Evolutionary conservation across 2,113 vertebrate genomes (phyloP).

Genomic region (Sander vitreus): DNA sequence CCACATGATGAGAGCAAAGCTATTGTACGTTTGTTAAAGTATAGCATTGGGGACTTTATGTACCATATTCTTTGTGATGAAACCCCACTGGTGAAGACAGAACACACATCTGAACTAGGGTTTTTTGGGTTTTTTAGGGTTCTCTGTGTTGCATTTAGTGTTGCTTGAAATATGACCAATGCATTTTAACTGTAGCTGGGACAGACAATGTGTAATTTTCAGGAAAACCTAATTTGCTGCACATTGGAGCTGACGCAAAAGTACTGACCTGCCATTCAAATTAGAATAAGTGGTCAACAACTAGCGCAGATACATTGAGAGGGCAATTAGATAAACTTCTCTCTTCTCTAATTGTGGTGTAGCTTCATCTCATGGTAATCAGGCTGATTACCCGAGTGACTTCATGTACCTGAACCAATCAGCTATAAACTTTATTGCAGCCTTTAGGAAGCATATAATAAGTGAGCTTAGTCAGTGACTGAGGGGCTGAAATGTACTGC

Average conservation of each 20-base stretch:
- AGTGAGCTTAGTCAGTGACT: not conserved
- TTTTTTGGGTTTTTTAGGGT: too few relatives aligned
- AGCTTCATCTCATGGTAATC: not conserved
- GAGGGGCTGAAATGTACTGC: not conserved
- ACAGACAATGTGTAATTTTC: too few relatives aligned
- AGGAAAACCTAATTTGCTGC: not conserved
- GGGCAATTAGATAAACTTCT: not conserved
- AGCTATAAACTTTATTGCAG: not conserved
- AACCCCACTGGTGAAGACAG: not conserved
- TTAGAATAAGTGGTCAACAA: not conserved
- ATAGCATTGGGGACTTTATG: not conserved
- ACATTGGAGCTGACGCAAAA: not conserved
- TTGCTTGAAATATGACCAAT: too few relatives aligned
- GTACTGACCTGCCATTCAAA: not conserved
- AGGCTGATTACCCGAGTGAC: not conserved
- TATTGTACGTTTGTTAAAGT: not conserved
- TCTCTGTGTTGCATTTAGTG: too few relatives aligned
- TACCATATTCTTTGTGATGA: not conserved
- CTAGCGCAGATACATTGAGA: not conserved
- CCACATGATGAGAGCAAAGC: not conserved
- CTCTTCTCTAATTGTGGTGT: not conserved
- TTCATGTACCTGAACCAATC: constrained; percentile 1
- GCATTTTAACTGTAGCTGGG: too few relatives aligned
- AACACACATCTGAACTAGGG: not conserved
- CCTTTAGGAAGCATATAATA: not conserved